Conservation (phyloP, 1,140 invertebrate genomes). For the Stratiolaelaps scimitus region DNA sequence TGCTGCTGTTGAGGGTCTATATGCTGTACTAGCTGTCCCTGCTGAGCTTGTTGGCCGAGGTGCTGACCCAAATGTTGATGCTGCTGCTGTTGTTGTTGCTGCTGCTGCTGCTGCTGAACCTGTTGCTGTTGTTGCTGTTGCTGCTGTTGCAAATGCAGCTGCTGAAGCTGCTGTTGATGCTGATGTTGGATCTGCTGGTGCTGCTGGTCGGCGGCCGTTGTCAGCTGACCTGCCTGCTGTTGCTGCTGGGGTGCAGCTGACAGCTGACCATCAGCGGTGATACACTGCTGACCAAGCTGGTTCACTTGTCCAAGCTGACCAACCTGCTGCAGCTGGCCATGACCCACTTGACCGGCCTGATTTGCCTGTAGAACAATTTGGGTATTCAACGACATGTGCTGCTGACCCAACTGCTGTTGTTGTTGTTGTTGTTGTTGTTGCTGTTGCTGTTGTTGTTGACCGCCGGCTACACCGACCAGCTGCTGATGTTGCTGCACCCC, state of each 20-base stretch:
- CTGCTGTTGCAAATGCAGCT: slow-evolving; percentile 2
- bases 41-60: background rate
- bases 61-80: slow-evolving; percentile 16
- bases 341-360: no score
- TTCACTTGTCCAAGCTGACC: no score
- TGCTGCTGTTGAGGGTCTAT: no score
- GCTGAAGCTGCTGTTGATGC: slow-evolving; percentile 11
- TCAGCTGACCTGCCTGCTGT: slow-evolving; percentile 10
- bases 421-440: slow-evolving; percentile 5
- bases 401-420: background rate
- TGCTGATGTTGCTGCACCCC: slow-evolving; percentile 2
- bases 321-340: no score
- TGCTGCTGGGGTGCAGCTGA: background rate
- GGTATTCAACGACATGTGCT: background rate
- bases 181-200: background rate
- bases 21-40: background rate
- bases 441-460: background rate
- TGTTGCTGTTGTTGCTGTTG: background rate
- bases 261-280: no score
- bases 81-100: slow-evolving; percentile 1
- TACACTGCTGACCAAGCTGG: no score
- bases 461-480: background rate
- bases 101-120: background rate
- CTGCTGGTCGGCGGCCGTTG: slow-evolving; percentile 5
- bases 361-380: background rate